phyloP scores from a whole-genome alignment of 2,797 vertebrate genomes.

The Pseudocheirus occidentalis region DNA sequence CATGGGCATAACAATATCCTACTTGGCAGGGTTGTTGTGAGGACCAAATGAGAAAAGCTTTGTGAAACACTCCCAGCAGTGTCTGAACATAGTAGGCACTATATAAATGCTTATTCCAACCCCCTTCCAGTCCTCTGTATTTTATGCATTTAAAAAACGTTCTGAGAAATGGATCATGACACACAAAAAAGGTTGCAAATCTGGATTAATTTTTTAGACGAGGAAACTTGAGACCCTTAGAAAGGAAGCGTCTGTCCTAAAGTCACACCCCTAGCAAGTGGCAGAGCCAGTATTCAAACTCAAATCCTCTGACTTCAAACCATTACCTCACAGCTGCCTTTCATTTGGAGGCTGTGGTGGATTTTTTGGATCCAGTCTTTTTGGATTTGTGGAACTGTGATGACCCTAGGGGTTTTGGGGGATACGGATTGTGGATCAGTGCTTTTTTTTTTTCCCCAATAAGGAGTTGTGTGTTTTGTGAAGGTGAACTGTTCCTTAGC shows the following conservation, averaged over 20 bases:
- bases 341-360: not conserved
- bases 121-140: not conserved
- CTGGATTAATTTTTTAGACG: not conserved
- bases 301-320: not conserved
- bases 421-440: not conserved
- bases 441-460: not conserved
- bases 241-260: not conserved
- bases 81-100: not conserved
- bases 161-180: not conserved
- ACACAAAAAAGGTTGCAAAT: not conserved
- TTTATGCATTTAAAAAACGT: not conserved
- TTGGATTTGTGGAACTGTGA: not conserved
- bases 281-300: not conserved
- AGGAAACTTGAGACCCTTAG: not conserved
- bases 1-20: not conserved
- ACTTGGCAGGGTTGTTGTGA: not conserved
- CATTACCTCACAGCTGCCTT: not conserved
- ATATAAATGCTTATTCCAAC: not conserved
- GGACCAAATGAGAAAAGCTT: not conserved
- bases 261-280: not conserved
- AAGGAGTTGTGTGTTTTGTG: not conserved
- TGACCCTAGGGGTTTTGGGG: not conserved
- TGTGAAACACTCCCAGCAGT: not conserved
- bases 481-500: not conserved
- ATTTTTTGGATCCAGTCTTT: no score